Conservation (phyloP, 2,113 vertebrate genomes). For the rabbit (Oryctolagus cuniculus) region mOryCun1.1 NC_091432.1:119911001-119911500, state of each 20-base stretch:
- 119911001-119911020: neutral
- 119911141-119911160: constrained; percentile 59
- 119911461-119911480: too few species aligned
- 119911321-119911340: neutral
- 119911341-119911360: too few species aligned
- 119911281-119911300: rapidly evolving
- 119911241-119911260: neutral
- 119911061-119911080: neutral
- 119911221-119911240: neutral
- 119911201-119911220: neutral
- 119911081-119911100: constrained; percentile 62
- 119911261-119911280: neutral
- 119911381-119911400: too few species aligned
- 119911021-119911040: neutral
- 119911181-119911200: constrained; percentile 19
- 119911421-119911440: neutral
- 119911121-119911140: constrained; percentile 68
- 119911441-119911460: too few species aligned
- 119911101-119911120: constrained; percentile 12
- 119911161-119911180: neutral
- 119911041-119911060: constrained; percentile 50
- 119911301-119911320: neutral
- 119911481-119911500: too few species aligned
- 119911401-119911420: neutral
- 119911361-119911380: neutral